phyloP scores from a whole-genome alignment of 2,888 invertebrate genomes.

The Campaea margaritaria region DNA sequence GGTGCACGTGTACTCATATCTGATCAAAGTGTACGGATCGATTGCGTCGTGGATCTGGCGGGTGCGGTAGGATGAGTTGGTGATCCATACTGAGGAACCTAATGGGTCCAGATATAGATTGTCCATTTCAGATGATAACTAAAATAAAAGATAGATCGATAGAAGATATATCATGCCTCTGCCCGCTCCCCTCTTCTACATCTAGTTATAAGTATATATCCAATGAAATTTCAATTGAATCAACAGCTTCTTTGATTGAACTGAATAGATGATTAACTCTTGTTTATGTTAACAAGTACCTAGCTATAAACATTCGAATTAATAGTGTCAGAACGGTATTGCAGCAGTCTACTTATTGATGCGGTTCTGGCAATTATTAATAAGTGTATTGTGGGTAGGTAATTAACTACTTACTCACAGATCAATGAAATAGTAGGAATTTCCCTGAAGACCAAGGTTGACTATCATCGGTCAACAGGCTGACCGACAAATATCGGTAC shows the following conservation, averaged over 20 bases:
- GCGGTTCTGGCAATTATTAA: background rate
- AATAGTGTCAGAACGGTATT: slow-evolving; percentile 7
- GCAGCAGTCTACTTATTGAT: slow-evolving; percentile 1
- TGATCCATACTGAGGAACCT: too few relatives aligned
- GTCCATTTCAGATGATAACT: too few relatives aligned
- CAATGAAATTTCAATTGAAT: slow-evolving; percentile 9
- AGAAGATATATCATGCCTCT: too few relatives aligned
- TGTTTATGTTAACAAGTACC: slow-evolving; percentile 35
- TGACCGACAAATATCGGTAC: too few relatives aligned
- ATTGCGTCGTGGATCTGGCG: too few relatives aligned
- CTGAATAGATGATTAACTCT: slow-evolving; percentile 48
- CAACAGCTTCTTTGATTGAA: slow-evolving; percentile 42
- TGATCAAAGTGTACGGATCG: too few relatives aligned
- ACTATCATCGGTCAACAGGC: too few relatives aligned
- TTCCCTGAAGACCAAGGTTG: too few relatives aligned
- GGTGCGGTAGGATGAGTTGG: too few relatives aligned
- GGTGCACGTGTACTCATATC: too few relatives aligned
- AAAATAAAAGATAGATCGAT: too few relatives aligned
- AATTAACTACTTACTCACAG: background rate
- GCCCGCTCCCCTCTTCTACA: background rate
- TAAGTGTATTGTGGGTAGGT: background rate
- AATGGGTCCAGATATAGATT: background rate
- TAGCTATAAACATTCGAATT: slow-evolving; percentile 10
- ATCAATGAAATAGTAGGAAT: background rate
- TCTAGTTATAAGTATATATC: background rate